These are phyloP conservation scores for Papilio polyxenes DNA, from an alignment of 1,140 invertebrate genomes.

Conservation along the genomic window DNA sequence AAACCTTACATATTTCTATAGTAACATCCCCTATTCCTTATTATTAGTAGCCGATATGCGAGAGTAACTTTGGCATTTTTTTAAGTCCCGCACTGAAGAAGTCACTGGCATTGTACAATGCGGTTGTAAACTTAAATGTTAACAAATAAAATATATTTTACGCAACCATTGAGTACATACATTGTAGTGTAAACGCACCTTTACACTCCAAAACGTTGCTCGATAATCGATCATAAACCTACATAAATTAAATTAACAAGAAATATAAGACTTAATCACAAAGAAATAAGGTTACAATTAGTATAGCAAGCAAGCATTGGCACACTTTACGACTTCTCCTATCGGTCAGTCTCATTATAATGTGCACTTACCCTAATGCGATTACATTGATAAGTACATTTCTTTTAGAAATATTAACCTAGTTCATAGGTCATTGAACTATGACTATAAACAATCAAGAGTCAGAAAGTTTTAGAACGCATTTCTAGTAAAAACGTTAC, in stretches of 20 bases:
- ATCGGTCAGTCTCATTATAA: background rate
- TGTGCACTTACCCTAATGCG: constrained; percentile 5
- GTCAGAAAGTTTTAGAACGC: too few species aligned
- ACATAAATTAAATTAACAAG: background rate
- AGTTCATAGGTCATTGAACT: background rate
- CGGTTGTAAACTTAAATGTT: too few species aligned
- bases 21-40: too few species aligned
- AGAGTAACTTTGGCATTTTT: too few species aligned
- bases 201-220: background rate
- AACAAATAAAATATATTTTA: too few species aligned
- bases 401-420: constrained; percentile 4
- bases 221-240: constrained; percentile 6
- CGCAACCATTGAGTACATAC: too few species aligned
- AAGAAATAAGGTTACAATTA: background rate
- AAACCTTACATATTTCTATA: too few species aligned
- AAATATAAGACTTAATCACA: background rate
- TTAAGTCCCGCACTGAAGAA: too few species aligned
- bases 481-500: too few species aligned
- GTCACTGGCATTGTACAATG: too few species aligned
- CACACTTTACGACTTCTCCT: background rate
- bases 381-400: constrained; percentile 13
- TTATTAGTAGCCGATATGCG: too few species aligned
- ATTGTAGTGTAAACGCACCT: background rate
- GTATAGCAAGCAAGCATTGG: background rate
- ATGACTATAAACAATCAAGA: background rate